Evolutionary conservation across 1,140 invertebrate species (phyloP).

Genomic region (Zaprionus davidi): DNA sequence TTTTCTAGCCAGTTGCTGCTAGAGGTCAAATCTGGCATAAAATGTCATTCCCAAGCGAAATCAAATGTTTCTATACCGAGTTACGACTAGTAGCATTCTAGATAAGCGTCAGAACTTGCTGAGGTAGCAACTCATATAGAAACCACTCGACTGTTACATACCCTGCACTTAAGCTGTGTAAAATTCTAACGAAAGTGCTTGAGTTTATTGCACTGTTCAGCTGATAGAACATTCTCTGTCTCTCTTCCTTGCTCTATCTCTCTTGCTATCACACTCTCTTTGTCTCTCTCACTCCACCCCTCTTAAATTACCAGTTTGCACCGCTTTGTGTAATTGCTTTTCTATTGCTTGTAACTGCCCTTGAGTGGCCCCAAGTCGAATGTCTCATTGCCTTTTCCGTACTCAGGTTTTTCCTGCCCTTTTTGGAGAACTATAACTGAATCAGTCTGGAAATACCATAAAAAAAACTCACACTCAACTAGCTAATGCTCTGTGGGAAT

Average conservation of each 20-base stretch:
- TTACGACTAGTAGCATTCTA: background rate
- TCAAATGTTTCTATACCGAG: background rate
- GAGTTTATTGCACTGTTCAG: background rate
- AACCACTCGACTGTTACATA: constrained; percentile 1
- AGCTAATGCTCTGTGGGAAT: background rate
- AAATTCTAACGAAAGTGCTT: background rate
- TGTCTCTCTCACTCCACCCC: background rate
- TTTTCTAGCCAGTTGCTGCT: background rate
- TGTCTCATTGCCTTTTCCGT: background rate
- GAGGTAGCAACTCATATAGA: too few species aligned
- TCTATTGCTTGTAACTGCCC: background rate
- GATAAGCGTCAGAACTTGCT: background rate
- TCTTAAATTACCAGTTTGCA: background rate
- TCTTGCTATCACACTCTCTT: background rate
- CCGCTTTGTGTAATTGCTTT: background rate
- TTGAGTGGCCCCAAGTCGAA: background rate
- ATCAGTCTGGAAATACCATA: background rate
- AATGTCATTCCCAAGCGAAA: background rate
- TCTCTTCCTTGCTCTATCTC: background rate
- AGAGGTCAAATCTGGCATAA: background rate
- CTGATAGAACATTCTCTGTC: background rate
- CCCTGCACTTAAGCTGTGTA: background rate
- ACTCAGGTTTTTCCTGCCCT: background rate
- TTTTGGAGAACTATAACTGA: background rate
- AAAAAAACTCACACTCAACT: background rate